These are phyloP conservation scores for roundworm (Caenorhabditis elegans) DNA, from an alignment of 1,140 invertebrate genomes.

Conservation along the genomic window DNA sequence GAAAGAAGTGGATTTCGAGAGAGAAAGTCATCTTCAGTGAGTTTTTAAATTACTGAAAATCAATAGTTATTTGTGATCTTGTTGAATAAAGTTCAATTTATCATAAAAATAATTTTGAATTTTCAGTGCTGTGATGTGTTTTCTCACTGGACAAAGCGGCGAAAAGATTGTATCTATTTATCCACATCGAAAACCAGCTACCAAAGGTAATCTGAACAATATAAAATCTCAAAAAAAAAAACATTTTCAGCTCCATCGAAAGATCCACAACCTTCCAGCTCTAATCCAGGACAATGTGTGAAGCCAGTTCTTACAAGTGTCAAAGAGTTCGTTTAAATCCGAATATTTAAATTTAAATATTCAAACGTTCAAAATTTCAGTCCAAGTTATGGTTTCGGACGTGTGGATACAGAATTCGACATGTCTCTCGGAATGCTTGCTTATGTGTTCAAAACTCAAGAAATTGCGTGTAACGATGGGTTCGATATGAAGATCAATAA, in stretches of 20 bases:
- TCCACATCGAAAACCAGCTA: neutral
- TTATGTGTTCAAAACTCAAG: conserved; percentile 1
- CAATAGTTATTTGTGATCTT: too few relatives aligned
- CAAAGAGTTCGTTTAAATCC: neutral
- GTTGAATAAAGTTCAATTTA: too few relatives aligned
- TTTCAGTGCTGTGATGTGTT: neutral
- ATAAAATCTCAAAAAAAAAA: neutral
- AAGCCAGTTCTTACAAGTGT: neutral
- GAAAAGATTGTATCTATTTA: conserved; percentile 8
- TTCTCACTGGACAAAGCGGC: neutral
- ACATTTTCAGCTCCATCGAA: neutral
- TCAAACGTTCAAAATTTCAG: neutral
- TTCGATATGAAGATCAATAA: conserved; percentile 68
- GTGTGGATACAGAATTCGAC: neutral
- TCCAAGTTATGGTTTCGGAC: neutral
- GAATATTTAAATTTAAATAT: too few relatives aligned
- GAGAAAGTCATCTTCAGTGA: neutral
- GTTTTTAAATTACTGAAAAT: too few relatives aligned
- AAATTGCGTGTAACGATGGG: conserved; percentile 50
- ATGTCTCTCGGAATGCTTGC: neutral
- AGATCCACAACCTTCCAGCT: neutral
- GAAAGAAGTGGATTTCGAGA: neutral
- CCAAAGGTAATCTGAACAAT: neutral
- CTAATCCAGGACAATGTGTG: neutral
- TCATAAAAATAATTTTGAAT: too few relatives aligned